Evolutionary conservation across 1,140 invertebrate species (phyloP).

Genomic region (Drosophila kurseongensis): DNA sequence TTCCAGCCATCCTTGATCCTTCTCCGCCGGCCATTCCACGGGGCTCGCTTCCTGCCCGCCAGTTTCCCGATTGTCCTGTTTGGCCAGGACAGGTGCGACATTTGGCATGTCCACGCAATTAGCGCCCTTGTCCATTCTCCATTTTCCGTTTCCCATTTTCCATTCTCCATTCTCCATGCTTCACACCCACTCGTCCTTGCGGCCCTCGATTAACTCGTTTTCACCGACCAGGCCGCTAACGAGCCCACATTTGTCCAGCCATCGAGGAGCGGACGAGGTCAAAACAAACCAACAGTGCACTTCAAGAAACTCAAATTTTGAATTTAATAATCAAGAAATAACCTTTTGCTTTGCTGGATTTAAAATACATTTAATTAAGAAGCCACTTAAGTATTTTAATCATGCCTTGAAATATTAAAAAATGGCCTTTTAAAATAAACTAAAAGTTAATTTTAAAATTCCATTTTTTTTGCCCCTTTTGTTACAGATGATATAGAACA

Average conservation of each 20-base stretch:
- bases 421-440: too few relatives aligned
- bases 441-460: too few relatives aligned
- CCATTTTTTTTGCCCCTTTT: too few relatives aligned
- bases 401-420: too few relatives aligned
- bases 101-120: slow-evolving; percentile 79
- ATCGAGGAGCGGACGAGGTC: slow-evolving; percentile 9
- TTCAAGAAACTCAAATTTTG: not conserved
- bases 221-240: slow-evolving; percentile 42
- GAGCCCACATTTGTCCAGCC: slow-evolving; percentile 44
- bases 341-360: too few relatives aligned
- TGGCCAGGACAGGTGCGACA: slow-evolving; percentile 66
- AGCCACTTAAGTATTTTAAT: too few relatives aligned
- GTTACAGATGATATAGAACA: too few relatives aligned
- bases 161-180: not conserved
- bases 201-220: slow-evolving; percentile 66
- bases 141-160: not conserved
- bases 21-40: slow-evolving; percentile 8
- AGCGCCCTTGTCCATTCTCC: slow-evolving; percentile 48
- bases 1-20: slow-evolving; percentile 18
- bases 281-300: slow-evolving; percentile 3
- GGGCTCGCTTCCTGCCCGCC: not conserved
- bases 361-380: too few relatives aligned
- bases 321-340: too few relatives aligned
- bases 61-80: slow-evolving; percentile 23
- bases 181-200: slow-evolving; percentile 4